Percentiles rank a stretch among this genome's conserved stretches.
These are phyloP conservation scores for Cephalopholis sonnerati DNA, from an alignment of 2,113 vertebrate genomes.

Conservation along the genomic window DNA sequence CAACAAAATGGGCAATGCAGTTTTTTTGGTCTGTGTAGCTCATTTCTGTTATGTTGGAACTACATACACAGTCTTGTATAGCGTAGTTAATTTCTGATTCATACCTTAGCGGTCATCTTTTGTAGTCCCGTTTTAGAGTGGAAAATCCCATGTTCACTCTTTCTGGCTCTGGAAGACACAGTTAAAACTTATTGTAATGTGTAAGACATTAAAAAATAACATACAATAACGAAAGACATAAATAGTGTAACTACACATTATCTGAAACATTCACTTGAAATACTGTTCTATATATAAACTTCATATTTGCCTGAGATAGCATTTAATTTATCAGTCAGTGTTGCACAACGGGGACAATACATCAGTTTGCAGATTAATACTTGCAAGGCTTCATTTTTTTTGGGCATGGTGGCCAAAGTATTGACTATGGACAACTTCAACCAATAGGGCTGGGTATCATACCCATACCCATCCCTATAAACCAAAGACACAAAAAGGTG, in stretches of 20 bases:
- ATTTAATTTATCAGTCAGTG: not conserved
- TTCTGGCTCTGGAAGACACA: conserved; percentile 83
- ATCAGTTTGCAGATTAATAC: not conserved
- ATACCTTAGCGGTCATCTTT: conserved; percentile 91
- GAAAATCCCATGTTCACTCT: conserved; percentile 91
- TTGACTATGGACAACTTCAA: too few species aligned
- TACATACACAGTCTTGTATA: not conserved
- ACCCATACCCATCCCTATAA: too few species aligned
- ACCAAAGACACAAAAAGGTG: not conserved
- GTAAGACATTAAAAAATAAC: not conserved
- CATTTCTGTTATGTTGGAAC: not conserved
- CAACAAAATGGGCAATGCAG: too few species aligned
- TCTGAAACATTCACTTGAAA: not conserved
- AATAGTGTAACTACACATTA: not conserved
- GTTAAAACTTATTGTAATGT: conserved; percentile 38
- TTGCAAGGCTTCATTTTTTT: not conserved
- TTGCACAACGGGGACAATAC: not conserved
- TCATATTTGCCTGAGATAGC: not conserved
- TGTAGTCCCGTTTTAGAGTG: conserved; percentile 90
- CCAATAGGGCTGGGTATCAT: too few species aligned
- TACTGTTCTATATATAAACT: not conserved
- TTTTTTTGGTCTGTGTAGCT: not conserved
- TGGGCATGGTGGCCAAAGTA: too few species aligned
- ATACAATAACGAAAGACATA: not conserved
- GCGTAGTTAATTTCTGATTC: not conserved